phyloP scores from a whole-genome alignment of 2,888 invertebrate genomes.

The Strigamia transsilvanica region DNA sequence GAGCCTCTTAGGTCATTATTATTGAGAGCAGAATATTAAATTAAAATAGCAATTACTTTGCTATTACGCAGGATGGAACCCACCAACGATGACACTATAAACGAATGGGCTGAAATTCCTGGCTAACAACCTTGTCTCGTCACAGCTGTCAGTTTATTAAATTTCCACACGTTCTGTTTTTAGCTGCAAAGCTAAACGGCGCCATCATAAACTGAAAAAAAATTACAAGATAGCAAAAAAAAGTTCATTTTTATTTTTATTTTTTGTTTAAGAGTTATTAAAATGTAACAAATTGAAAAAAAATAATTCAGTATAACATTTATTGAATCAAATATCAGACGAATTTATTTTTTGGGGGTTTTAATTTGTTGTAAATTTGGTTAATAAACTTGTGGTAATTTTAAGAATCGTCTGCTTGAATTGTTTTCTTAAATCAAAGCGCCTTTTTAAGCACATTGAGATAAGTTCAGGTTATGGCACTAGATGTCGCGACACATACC shows the following conservation, averaged over 20 bases:
- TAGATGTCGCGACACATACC: neutral
- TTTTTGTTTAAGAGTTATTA: neutral
- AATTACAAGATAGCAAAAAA: neutral
- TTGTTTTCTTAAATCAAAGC: neutral
- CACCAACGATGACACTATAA: conserved; percentile 42
- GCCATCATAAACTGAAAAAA: neutral
- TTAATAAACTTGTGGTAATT: too few species aligned
- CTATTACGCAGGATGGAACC: conserved; percentile 31
- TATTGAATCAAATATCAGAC: neutral
- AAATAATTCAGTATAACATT: neutral
- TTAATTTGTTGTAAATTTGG: too few species aligned
- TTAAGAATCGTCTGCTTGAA: neutral
- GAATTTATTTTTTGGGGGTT: too few species aligned
- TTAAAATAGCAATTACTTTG: conserved; percentile 40
- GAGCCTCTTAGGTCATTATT: conserved; percentile 29
- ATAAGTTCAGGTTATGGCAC: neutral
- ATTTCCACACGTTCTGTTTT: conserved; percentile 42
- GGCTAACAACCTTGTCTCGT: conserved; percentile 41
- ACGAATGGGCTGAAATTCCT: conserved; percentile 42
- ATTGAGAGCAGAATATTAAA: conserved; percentile 37
- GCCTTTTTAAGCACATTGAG: neutral
- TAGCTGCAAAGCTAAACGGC: conserved; percentile 14
- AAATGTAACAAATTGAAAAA: neutral
- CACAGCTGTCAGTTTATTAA: conserved; percentile 42
- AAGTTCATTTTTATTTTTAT: neutral